Evolutionary conservation across 92 coral and sea anemone genomes (phyloP).

Genomic region (Bergia puertoricense): DNA sequence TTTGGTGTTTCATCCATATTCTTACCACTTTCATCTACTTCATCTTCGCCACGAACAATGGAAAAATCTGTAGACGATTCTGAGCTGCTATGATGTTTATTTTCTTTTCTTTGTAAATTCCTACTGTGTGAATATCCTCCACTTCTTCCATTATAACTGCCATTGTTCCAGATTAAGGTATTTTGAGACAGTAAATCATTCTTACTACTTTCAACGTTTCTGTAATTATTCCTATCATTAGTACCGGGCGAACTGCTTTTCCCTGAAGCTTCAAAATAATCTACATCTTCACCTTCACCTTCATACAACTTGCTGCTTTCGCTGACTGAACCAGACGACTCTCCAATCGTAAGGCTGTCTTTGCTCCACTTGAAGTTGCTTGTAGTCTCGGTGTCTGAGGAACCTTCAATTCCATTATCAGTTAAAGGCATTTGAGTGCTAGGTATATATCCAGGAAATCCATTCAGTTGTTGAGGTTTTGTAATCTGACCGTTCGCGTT

Average conservation of each 20-base stretch:
- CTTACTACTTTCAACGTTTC: neutral
- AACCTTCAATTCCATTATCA: neutral
- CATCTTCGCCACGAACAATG: neutral
- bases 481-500: neutral
- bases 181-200: neutral
- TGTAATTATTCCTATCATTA: neutral
- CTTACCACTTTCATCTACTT: neutral
- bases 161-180: neutral
- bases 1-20: neutral
- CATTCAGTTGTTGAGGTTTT: neutral
- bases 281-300: neutral
- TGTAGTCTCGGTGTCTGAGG: neutral
- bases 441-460: neutral
- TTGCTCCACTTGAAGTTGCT: neutral
- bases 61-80: neutral
- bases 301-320: neutral
- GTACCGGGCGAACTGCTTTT: neutral
- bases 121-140: neutral
- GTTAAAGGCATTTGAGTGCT: neutral
- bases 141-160: neutral
- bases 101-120: neutral
- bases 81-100: neutral
- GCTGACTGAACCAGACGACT: neutral
- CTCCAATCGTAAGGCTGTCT: neutral
- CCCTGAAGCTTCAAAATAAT: neutral